Evolutionary conservation across 2,888 invertebrate species (phyloP), one percentile per base, ranked within the genome.

Genomic region (Nomada lathburiana): DNA sequence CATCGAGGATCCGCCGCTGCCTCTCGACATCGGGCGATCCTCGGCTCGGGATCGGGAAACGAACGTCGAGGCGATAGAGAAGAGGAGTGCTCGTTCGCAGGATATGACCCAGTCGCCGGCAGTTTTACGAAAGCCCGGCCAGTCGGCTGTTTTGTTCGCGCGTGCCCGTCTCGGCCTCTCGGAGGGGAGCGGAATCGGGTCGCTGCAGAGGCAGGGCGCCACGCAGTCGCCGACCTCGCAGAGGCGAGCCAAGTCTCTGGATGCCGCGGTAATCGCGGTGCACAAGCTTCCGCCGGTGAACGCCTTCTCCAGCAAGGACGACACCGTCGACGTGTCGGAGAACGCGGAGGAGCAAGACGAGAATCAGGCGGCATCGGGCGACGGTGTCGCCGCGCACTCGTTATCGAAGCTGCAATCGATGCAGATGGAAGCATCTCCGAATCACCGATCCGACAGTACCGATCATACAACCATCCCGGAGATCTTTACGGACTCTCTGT

Each of bases 251-350:
- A 97, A 98, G 94, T 98, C 98, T 79, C 94, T 98, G 85, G 98
- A 98, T 90, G 97, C 97, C 2, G 97, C 98, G 1, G 96, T 98
- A 29, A 97, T 98, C 90, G 96, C 97, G 26, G 94, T 98, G 47
- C 97, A 96, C 93, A 95, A 96, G 90, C 94, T 98, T 59, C 98
- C 98, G 20, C 96, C 97, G 10, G 96, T 97, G 93, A 97, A 97
- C 93, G 97, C 98, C 0, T 97, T 98, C 92, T 98, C 98, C 2
- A 97, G 97, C 36, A 98, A 98, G 94, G 98, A 98, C 92, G 98
- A 98, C 92, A 98, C 98, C 0, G 96, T 98, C 0, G 98, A 96
- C 87, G 96, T 96, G 88, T 95, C 96, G 79, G 97, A 97, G 52
- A 57, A 59, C 2, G 23, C 44, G 1, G 86, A 85, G 10, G 72